These are phyloP conservation scores for Dendrolimus pini DNA, from an alignment of 2,888 invertebrate species.

Conservation along the genomic window DNA sequence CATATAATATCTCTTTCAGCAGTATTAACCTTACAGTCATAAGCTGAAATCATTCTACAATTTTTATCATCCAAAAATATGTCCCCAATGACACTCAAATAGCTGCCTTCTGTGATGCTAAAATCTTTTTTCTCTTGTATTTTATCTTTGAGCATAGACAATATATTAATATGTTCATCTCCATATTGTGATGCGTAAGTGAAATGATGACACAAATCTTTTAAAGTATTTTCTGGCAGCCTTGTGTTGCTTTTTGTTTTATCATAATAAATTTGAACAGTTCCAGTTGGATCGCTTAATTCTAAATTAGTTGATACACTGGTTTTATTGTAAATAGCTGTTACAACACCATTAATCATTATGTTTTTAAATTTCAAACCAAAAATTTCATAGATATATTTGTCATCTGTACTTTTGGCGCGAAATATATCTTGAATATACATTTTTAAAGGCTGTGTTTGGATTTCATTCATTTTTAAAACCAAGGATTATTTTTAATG, in stretches of 20 bases:
- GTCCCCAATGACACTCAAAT: conserved; percentile 51
- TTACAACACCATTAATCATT: conserved; percentile 59
- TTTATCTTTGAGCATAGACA: conserved; percentile 44
- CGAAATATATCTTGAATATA: conserved; percentile 65
- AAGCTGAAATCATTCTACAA: conserved; percentile 53
- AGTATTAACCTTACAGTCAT: conserved; percentile 40
- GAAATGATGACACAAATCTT: conserved; percentile 37
- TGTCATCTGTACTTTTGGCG: conserved; percentile 44
- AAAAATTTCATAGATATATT: conserved; percentile 57
- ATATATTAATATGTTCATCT: conserved; percentile 38
- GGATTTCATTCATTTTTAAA: conserved; percentile 24
- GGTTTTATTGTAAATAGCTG: conserved; percentile 43
- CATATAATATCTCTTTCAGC: conserved; percentile 53
- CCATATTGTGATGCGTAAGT: conserved; percentile 32
- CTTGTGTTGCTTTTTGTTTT: conserved; percentile 39
- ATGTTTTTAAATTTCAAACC: conserved; percentile 56
- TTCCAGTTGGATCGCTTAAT: conserved; percentile 57
- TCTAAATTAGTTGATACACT: conserved; percentile 41
- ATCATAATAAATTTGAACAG: conserved; percentile 54
- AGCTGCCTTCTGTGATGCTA: conserved; percentile 41
- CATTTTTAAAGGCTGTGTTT: conserved; percentile 49
- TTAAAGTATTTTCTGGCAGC: conserved; percentile 28
- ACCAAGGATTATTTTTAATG: background rate
- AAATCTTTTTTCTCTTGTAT: conserved; percentile 33
- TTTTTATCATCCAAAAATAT: conserved; percentile 52